Percentiles rank a stretch among this genome's conserved stretches.
Evolutionary conservation across 2,888 invertebrate species (phyloP).

Genomic region (Brenthis hecate): DNA sequence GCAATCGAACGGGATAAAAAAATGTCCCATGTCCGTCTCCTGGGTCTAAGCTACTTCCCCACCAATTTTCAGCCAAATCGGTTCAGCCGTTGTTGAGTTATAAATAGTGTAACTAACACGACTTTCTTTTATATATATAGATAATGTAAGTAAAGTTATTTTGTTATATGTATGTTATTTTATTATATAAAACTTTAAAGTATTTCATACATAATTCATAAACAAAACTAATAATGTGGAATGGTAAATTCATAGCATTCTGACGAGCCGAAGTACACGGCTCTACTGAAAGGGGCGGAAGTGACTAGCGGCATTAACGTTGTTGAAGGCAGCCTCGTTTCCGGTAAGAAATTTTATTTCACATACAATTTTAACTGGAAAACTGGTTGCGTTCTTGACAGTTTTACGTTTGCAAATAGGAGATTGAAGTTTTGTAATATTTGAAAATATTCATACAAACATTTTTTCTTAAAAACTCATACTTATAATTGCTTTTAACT

Average conservation of each 20-base stretch:
- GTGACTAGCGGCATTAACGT: conserved; percentile 66
- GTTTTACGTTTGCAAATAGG: neutral
- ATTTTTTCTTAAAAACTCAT: neutral
- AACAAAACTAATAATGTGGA: neutral
- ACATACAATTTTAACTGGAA: conserved; percentile 27
- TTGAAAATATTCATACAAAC: neutral
- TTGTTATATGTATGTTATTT: too few relatives aligned
- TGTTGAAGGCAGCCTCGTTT: conserved; percentile 57
- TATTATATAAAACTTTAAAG: too few relatives aligned
- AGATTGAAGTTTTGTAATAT: neutral
- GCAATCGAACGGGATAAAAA: too few relatives aligned
- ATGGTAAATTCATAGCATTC: conserved; percentile 66
- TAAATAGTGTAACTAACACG: too few relatives aligned
- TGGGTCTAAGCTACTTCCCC: too few relatives aligned
- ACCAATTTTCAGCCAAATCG: too few relatives aligned
- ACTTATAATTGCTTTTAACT: neutral
- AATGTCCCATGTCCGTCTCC: too few relatives aligned
- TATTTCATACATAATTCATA: neutral
- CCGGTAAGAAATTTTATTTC: conserved; percentile 45
- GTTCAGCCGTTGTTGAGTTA: too few relatives aligned
- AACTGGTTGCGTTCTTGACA: conserved; percentile 20
- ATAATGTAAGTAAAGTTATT: too few relatives aligned
- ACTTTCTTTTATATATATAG: too few relatives aligned
- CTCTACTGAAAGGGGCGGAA: conserved; percentile 83
- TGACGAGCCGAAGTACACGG: conserved; percentile 82